These are phyloP conservation scores for Pimpla rufipes DNA, from an alignment of 2,888 invertebrate genomes.

Conservation along the genomic window DNA sequence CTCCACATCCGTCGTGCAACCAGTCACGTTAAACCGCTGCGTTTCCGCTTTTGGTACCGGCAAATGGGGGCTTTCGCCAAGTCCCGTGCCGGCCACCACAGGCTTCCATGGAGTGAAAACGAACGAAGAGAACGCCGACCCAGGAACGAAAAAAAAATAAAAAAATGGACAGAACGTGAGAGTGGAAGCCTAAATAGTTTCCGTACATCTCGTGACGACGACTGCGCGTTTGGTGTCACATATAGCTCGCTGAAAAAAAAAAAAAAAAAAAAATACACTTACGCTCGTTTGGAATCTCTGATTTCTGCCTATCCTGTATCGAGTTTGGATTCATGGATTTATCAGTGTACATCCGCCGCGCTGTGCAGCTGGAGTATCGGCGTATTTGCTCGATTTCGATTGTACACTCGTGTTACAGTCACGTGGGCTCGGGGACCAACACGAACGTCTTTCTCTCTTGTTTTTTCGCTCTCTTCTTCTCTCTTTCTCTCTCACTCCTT, in stretches of 20 bases:
- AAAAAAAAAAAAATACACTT: neutral
- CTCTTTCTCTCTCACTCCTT: no score
- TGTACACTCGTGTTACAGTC: conserved; percentile 43
- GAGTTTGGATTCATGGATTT: conserved; percentile 1
- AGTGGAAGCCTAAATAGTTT: neutral
- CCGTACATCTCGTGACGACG: neutral
- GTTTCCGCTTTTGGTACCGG: neutral
- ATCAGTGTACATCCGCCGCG: neutral
- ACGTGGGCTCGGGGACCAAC: conserved; percentile 21
- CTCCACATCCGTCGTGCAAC: conserved; percentile 3
- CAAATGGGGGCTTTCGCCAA: conserved; percentile 15
- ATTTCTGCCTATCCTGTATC: neutral
- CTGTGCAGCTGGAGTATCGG: conserved; percentile 4
- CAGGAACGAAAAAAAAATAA: neutral
- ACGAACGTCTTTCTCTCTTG: conserved; percentile 21
- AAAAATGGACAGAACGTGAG: neutral
- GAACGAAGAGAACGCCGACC: neutral
- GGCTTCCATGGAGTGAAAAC: neutral
- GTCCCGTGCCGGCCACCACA: neutral
- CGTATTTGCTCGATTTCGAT: conserved; percentile 61
- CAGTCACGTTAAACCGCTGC: conserved; percentile 4
- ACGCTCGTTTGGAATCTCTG: neutral
- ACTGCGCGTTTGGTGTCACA: conserved; percentile 1
- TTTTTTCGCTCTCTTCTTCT: neutral
- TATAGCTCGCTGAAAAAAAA: neutral